Base-by-base conservation (phyloP, 2,888 invertebrate genomes). In the Odontocolon sp. region DNA sequence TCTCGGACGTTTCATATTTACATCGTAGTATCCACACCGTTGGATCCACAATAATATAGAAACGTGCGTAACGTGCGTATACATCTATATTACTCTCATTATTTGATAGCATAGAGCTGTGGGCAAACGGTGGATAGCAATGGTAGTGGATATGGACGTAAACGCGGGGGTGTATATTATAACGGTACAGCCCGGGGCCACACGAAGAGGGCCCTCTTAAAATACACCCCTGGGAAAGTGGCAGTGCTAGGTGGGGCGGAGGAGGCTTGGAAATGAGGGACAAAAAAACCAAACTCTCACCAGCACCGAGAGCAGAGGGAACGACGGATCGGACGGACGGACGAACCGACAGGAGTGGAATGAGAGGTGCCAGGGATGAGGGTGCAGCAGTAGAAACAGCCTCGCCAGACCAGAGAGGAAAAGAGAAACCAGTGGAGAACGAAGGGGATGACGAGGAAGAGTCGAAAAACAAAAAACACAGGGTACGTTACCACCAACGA, bases 151-250 rank as follows among this genome's bases (percentile, higher is more conserved):
- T n/a, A 54, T 18, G 31, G n/a, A 16, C 54, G 16, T 28, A 54
- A n/a, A n/a, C 40, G 63, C 40, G 59, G 64, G 26, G 59, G 52
- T 77, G 63, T 71, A 77, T 54, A 52, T 79, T 77, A 71, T 73
- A 59, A 66, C 57, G 69, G 64, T 57, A 69, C 73, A 77, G 79
- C 81, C 78, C 72, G 72, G 80, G 81, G 84, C 78, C 36, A 66
- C 81, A 72, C 66, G 70, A 42, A 70, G 79, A 77, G 83, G 81
- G 82, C 80, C 82, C 87, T 87, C 84, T 83, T 83, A 82, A 86
- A 86, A 85, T 87, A 88, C 88, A 88, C 86, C 86, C 87, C 86
- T 86, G 87, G 85, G 83, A 82, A 79, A 68, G 81, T 70, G 80
- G 82, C 66, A 70, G 78, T 64, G 68, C 66, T 11, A 16, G 9